A percentile compares a stretch with the other conserved stretches of the same genome.
Evolutionary conservation across 2,888 invertebrate species (phyloP).

Genomic region (Campaea margaritaria): DNA sequence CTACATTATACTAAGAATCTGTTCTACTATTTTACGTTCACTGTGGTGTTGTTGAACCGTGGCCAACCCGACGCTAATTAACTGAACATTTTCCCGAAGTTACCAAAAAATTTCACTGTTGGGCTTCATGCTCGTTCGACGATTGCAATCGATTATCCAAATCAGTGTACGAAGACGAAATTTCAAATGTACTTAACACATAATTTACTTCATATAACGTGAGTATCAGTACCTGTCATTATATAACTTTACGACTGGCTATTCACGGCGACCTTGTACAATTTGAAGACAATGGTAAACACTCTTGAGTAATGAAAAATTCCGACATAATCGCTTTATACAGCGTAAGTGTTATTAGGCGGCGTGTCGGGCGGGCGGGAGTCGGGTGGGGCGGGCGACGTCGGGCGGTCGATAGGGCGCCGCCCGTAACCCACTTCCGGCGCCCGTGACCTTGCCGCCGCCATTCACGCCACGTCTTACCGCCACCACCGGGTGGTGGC

Average conservation of each 20-base stretch:
- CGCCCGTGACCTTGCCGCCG: conserved; percentile 83
- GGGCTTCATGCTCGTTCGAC: conserved; percentile 31
- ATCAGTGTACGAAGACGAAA: conserved; percentile 13
- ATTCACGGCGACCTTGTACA: conserved; percentile 14
- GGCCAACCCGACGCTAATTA: conserved; percentile 37
- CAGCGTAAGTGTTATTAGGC: conserved; percentile 31
- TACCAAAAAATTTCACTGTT: conserved; percentile 28
- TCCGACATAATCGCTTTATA: conserved; percentile 16
- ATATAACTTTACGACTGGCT: conserved; percentile 8
- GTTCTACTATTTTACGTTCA: background rate
- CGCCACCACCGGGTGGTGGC: conserved; percentile 47
- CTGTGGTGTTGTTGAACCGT: conserved; percentile 32
- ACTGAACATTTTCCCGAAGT: conserved; percentile 26
- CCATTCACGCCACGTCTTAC: conserved; percentile 81
- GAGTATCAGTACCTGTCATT: background rate
- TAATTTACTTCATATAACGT: conserved; percentile 7
- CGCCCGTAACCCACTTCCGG: conserved; percentile 85
- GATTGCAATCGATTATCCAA: conserved; percentile 31
- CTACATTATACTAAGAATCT: background rate
- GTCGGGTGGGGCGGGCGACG: conserved; percentile 31
- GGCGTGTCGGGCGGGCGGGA: conserved; percentile 33
- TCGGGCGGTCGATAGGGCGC: conserved; percentile 78
- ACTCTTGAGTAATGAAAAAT: conserved; percentile 24
- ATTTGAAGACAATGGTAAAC: conserved; percentile 22
- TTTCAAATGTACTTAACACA: background rate